Evolutionary conservation across 1,140 invertebrate species (phyloP).

Genomic region (Tigriopus japonicus): DNA sequence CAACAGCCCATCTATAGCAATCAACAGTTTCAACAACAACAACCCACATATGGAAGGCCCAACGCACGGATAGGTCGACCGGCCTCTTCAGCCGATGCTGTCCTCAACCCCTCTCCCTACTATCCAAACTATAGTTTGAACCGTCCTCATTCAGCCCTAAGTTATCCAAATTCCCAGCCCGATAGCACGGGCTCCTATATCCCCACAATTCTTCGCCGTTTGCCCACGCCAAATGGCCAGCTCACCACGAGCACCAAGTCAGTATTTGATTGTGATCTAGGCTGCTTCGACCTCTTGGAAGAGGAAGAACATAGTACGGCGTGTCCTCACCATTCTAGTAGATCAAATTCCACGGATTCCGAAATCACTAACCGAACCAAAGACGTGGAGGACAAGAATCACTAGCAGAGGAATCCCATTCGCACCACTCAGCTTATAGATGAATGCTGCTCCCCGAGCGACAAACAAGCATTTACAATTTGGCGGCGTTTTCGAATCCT

Average conservation of each 20-base stretch:
- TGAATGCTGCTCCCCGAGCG: too few relatives aligned
- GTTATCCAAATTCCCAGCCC: not conserved
- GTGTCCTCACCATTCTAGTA: too few relatives aligned
- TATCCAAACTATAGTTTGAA: not conserved
- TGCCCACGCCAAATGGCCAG: constrained; percentile 3
- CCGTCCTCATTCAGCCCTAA: not conserved
- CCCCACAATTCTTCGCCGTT: not conserved
- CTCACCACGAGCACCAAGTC: not conserved
- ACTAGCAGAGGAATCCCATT: too few relatives aligned
- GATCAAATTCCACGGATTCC: too few relatives aligned
- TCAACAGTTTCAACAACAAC: too few relatives aligned
- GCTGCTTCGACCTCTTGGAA: not conserved
- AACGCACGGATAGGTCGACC: not conserved
- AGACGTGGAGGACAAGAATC: too few relatives aligned
- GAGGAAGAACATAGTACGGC: not conserved
- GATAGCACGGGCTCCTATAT: not conserved
- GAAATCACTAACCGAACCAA: too few relatives aligned
- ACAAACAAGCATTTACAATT: too few relatives aligned
- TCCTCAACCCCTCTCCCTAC: not conserved
- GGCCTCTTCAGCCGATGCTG: not conserved
- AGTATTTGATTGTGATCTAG: constrained; percentile 8
- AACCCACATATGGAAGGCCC: too few relatives aligned
- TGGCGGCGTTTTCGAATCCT: too few relatives aligned
- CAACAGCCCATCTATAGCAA: not conserved
- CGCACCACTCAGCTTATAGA: too few relatives aligned